Conservation (phyloP, 2,888 invertebrate genomes). For the Helobdella robusta region DNA sequence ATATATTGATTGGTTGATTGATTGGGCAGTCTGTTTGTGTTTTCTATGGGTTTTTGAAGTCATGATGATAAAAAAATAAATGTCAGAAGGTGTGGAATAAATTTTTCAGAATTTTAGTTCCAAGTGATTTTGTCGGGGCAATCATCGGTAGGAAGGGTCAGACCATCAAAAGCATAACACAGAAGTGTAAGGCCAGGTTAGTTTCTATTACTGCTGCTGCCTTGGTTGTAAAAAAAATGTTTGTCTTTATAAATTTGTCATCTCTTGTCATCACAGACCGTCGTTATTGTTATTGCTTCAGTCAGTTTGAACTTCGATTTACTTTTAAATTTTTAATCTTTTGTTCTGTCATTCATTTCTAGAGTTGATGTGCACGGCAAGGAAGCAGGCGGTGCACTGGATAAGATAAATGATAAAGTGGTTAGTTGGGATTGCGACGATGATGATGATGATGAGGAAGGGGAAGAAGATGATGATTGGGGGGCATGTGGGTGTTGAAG, state of each 20-base stretch:
- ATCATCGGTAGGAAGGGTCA: constrained; percentile 94
- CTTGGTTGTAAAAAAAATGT: no score
- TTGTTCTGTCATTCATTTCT: no score
- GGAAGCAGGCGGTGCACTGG: constrained; percentile 57
- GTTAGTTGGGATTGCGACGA: no score
- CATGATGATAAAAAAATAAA: background rate
- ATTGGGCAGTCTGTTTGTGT: background rate
- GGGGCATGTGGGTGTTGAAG: no score
- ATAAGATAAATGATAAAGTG: constrained; percentile 27
- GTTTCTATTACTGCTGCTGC: constrained; percentile 32
- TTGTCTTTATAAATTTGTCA: no score
- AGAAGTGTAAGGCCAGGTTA: constrained; percentile 54
- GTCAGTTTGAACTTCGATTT: no score
- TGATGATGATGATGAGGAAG: no score
- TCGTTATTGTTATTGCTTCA: no score
- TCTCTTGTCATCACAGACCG: no score
- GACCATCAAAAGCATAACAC: constrained; percentile 91
- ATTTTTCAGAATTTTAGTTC: constrained; percentile 66
- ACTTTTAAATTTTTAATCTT: no score
- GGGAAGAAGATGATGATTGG: no score
- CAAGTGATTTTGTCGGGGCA: constrained; percentile 94
- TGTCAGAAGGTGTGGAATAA: background rate
- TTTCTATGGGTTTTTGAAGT: background rate
- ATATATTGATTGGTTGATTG: background rate
- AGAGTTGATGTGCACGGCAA: constrained; percentile 86